phyloP scores from a whole-genome alignment of 1,140 invertebrate species.

The Ridgeia piscesae region DNA sequence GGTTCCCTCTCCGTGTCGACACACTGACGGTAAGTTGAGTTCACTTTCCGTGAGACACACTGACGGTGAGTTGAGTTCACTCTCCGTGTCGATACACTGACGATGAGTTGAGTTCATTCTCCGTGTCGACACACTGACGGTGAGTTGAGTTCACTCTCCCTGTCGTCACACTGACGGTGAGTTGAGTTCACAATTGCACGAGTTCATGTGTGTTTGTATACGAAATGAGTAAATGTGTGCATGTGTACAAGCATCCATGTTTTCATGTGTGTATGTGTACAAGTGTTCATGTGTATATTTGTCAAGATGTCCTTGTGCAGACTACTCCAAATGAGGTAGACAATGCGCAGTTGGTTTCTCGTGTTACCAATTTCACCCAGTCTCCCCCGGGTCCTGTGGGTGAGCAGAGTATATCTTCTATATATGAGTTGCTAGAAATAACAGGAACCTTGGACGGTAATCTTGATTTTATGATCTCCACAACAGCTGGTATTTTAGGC shows the following conservation, averaged over 20 bases:
- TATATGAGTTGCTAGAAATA: neutral
- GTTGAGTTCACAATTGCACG: too few species aligned
- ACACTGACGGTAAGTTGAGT: conserved; percentile 9
- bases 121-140: neutral
- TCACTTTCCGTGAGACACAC: neutral
- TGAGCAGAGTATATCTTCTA: neutral
- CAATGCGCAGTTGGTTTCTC: neutral
- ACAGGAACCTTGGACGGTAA: too few species aligned
- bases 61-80: conserved; percentile 9
- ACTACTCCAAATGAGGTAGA: neutral
- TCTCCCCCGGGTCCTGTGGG: neutral
- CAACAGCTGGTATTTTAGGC: too few species aligned
- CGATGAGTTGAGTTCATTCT: neutral
- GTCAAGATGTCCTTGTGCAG: too few species aligned
- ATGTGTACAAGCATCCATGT: neutral
- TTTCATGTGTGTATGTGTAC: neutral
- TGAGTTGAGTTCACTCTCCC: neutral
- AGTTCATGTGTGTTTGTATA: neutral
- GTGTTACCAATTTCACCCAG: neutral
- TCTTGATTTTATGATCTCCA: too few species aligned
- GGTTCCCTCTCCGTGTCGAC: neutral
- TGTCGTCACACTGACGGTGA: neutral
- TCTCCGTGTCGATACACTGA: neutral
- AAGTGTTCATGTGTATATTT: neutral
- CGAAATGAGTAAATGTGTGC: neutral